Base-by-base conservation (phyloP, 2,797 vertebrate species). In the Karalla daura region DNA sequence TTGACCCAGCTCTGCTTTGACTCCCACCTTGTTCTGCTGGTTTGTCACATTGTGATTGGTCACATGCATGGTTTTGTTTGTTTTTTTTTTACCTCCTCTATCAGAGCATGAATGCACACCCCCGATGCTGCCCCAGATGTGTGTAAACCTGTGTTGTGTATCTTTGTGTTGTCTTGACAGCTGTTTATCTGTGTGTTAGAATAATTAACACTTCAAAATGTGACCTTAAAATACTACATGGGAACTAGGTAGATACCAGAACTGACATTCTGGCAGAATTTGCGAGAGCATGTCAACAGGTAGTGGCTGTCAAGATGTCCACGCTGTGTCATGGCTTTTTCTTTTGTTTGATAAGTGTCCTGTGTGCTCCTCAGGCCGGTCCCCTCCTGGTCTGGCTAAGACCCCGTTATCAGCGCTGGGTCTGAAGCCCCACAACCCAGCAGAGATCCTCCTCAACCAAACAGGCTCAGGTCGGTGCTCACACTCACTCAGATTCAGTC, bases 401-500 rank as follows among this genome's bases (percentile, higher is more conserved):
- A 99, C 98, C 1, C 98, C 97, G 0, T 90, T 99, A 65, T 99
- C 98, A 39, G 97, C 96, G 1, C 86, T 99, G 81, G 97, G 97
- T 18, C 87, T 99, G 83, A 99, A 98, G 53, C 98, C 98, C 28
- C 98, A 99, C 90, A 99, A 98, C 74, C 98, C 97, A 0, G 95
- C 96, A 0, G 96, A 98, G 45, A 96, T 98, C 77, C 76, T 94
- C 13, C 90, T 99, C 75, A 94, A 98, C 56, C 95, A 96, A 2
- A 94, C 94, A 0, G 96, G 97, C 76, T 86, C 92, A 92, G 97
- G 97, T 98, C 53, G 30, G 88, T 90, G 41, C 3, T 2, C 3
- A 24, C 59, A 20, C 9, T 39, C 24, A 20, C n/a, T 61, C 15
- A 2, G 17, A 17, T 20, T 17, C 3, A 53, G 28, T 14, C 13